phyloP scores from a whole-genome alignment of 2,888 invertebrate species.

The Lepidonotus clava region DNA sequence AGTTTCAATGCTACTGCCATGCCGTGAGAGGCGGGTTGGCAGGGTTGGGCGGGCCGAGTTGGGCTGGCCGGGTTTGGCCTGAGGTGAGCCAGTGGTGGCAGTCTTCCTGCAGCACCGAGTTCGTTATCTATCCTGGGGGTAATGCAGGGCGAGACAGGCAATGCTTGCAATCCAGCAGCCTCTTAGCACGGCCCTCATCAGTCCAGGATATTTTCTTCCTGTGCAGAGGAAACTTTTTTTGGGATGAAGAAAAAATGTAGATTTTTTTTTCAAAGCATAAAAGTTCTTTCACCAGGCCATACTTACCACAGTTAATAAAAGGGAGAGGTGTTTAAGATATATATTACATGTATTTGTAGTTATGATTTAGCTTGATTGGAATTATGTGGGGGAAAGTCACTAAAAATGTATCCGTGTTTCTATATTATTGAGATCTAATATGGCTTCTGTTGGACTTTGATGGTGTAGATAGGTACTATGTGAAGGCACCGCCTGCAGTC shows the following conservation, averaged over 20 bases:
- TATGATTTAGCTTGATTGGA: too few relatives aligned
- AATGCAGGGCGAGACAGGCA: too few relatives aligned
- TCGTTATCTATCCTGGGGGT: too few relatives aligned
- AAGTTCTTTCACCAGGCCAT: background rate
- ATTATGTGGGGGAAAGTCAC: background rate
- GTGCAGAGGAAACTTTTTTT: background rate
- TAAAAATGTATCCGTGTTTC: slow-evolving; percentile 14
- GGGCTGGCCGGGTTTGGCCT: too few relatives aligned
- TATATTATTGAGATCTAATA: slow-evolving; percentile 33
- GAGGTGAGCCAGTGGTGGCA: too few relatives aligned
- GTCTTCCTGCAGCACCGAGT: too few relatives aligned
- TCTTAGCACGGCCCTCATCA: slow-evolving; percentile 12
- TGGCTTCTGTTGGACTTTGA: background rate
- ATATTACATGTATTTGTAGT: too few relatives aligned
- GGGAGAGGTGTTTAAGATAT: too few relatives aligned
- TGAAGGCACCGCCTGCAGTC: background rate
- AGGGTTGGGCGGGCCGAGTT: too few relatives aligned
- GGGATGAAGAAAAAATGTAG: background rate
- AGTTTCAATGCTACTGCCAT: too few relatives aligned
- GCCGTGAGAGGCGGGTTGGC: too few relatives aligned
- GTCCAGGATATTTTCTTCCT: background rate
- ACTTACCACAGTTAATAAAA: slow-evolving; percentile 38
- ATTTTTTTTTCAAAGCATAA: too few relatives aligned
- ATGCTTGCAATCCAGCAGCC: background rate
- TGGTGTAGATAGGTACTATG: background rate